Conservation (phyloP, 2,888 invertebrate species). For the Arge pagana region DNA sequence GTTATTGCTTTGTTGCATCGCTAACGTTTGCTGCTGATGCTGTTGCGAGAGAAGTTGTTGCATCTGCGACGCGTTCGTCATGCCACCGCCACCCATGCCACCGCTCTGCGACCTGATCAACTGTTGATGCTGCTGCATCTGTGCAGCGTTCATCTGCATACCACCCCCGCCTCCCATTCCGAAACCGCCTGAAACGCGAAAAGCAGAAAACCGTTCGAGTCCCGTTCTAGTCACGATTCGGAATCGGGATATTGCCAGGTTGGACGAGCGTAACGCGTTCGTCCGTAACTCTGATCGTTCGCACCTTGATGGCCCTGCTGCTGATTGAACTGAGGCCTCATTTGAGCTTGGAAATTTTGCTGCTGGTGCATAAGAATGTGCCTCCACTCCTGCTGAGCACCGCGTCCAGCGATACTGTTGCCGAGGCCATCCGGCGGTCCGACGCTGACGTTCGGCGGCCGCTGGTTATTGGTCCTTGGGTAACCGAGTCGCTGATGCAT, state of each 20-base stretch:
- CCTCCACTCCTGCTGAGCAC: slow-evolving; percentile 62
- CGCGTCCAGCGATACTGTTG: slow-evolving; percentile 61
- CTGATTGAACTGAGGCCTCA: slow-evolving; percentile 62
- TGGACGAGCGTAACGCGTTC: not conserved
- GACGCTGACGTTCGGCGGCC: slow-evolving; percentile 66
- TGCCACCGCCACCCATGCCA: slow-evolving; percentile 52
- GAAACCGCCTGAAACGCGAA: slow-evolving; percentile 47
- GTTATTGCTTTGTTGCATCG: slow-evolving; percentile 58
- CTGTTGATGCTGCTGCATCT: slow-evolving; percentile 59
- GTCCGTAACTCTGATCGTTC: slow-evolving; percentile 23
- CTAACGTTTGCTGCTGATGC: slow-evolving; percentile 61
- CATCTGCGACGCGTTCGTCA: slow-evolving; percentile 56
- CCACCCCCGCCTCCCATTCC: slow-evolving; percentile 54
- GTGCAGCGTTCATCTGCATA: slow-evolving; percentile 60
- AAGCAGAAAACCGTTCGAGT: slow-evolving; percentile 27
- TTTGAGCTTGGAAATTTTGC: slow-evolving; percentile 59
- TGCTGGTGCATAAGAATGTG: slow-evolving; percentile 68
- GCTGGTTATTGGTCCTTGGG: slow-evolving; percentile 61
- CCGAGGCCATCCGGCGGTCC: slow-evolving; percentile 62
- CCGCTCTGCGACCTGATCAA: slow-evolving; percentile 56
- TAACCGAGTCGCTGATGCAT: slow-evolving; percentile 56
- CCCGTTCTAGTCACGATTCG: slow-evolving; percentile 24
- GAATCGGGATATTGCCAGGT: slow-evolving; percentile 10
- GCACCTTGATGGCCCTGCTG: slow-evolving; percentile 59
- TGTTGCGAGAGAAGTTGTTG: slow-evolving; percentile 61